A percentile compares a stretch with the other conserved stretches of the same genome.
phyloP scores from a whole-genome alignment of 2,113 vertebrate genomes.

The Mirza zaza region DNA sequence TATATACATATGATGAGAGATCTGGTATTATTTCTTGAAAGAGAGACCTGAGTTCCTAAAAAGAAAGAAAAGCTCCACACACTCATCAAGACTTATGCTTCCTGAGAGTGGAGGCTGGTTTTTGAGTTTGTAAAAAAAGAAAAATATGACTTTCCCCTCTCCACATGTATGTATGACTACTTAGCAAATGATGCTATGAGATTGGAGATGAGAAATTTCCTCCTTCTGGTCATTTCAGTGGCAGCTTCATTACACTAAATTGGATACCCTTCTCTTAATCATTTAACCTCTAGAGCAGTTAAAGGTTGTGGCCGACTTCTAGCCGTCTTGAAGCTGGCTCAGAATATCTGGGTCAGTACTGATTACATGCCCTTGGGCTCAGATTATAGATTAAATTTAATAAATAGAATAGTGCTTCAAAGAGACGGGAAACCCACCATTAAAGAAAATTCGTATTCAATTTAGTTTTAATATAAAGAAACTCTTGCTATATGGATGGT shows the following conservation, averaged over 20 bases:
- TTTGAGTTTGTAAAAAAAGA: background rate
- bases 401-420: background rate
- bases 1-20: background rate
- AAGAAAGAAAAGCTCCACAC: background rate
- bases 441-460: background rate
- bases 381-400: constrained; percentile 42
- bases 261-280: constrained; percentile 28
- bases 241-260: constrained; percentile 53
- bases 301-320: background rate
- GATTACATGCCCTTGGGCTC: constrained; percentile 13
- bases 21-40: constrained; percentile 14
- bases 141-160: background rate
- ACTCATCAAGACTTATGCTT: background rate
- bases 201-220: background rate
- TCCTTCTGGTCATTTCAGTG: constrained; percentile 25
- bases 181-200: constrained; percentile 23
- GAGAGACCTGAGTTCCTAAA: background rate
- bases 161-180: background rate
- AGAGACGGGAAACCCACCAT: background rate
- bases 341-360: background rate
- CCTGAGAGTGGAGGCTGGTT: background rate
- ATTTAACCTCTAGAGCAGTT: constrained; percentile 28
- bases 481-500: background rate
- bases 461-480: background rate
- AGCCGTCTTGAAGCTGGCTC: background rate